Percentiles rank a stretch among this genome's conserved stretches.
These are phyloP conservation scores for Acanthosoma haemorrhoidale DNA, from an alignment of 2,888 invertebrate species.

Conservation along the genomic window DNA sequence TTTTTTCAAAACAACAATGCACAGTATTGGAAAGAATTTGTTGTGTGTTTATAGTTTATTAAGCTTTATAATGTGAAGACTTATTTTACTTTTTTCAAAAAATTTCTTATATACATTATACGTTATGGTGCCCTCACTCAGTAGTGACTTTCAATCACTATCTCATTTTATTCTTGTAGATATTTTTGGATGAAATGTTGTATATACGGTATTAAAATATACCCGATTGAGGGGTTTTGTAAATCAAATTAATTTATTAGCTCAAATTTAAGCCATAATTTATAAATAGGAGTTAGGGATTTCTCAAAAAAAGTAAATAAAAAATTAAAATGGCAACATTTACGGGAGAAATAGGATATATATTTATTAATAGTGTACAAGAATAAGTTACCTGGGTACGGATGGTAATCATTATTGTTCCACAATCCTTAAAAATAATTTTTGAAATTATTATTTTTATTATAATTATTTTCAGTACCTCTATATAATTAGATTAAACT, in stretches of 20 bases:
- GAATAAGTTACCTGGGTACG: no score
- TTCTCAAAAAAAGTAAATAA: neutral
- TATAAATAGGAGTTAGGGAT: neutral
- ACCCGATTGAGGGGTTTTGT: conserved; percentile 6
- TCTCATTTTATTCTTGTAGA: conserved; percentile 5
- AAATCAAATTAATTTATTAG: conserved; percentile 1
- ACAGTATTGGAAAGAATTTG: neutral
- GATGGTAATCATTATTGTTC: no score
- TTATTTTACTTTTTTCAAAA: neutral
- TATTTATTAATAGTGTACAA: no score
- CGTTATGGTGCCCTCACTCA: neutral
- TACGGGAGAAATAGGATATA: neutral
- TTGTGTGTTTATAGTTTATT: neutral
- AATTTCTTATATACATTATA: neutral
- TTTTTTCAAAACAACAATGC: neutral
- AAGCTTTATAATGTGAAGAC: neutral
- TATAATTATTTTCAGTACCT: no score
- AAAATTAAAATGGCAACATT: no score
- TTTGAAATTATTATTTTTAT: no score
- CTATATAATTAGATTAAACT: no score
- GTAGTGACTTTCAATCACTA: neutral
- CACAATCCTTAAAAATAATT: no score
- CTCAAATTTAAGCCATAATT: conserved; percentile 2
- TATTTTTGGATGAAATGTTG: neutral
- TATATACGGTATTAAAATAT: neutral